phyloP scores from a whole-genome alignment of 2,888 invertebrate species.

The Acleris holmiana region DNA sequence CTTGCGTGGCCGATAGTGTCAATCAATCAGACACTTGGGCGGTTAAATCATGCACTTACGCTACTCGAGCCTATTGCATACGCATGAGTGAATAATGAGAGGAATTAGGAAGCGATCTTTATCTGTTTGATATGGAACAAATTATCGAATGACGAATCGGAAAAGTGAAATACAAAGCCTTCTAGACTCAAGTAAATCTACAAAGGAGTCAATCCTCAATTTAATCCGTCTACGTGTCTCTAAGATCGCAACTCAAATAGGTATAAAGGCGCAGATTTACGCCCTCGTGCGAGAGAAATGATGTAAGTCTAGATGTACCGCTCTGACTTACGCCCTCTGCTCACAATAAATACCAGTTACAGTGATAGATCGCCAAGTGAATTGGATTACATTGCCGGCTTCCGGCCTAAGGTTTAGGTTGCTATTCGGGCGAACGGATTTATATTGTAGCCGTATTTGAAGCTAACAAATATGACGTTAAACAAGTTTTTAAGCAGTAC shows the following conservation, averaged over 20 bases:
- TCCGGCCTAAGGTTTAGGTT: conserved; percentile 45
- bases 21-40: conserved; percentile 32
- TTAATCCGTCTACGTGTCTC: conserved; percentile 8
- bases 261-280: conserved; percentile 20
- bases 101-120: conserved; percentile 24
- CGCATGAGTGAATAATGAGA: conserved; percentile 26
- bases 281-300: conserved; percentile 16
- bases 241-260: conserved; percentile 11
- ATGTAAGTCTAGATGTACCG: conserved; percentile 19
- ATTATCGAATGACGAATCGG: conserved; percentile 16
- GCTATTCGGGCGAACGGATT: conserved; percentile 10
- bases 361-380: conserved; percentile 56
- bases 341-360: conserved; percentile 63
- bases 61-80: conserved; percentile 15
- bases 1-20: conserved; percentile 33
- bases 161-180: conserved; percentile 14
- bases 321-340: conserved; percentile 40
- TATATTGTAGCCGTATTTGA: neutral
- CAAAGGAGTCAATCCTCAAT: conserved; percentile 13
- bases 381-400: conserved; percentile 57
- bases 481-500: neutral
- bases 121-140: conserved; percentile 18
- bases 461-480: neutral
- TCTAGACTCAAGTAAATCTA: conserved; percentile 4
- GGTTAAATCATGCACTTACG: conserved; percentile 33